A percentile compares a stretch with the other conserved stretches of the same genome.
These are phyloP conservation scores for Cacatua alba DNA, from an alignment of 2,113 vertebrate genomes.

Conservation along the genomic window DNA sequence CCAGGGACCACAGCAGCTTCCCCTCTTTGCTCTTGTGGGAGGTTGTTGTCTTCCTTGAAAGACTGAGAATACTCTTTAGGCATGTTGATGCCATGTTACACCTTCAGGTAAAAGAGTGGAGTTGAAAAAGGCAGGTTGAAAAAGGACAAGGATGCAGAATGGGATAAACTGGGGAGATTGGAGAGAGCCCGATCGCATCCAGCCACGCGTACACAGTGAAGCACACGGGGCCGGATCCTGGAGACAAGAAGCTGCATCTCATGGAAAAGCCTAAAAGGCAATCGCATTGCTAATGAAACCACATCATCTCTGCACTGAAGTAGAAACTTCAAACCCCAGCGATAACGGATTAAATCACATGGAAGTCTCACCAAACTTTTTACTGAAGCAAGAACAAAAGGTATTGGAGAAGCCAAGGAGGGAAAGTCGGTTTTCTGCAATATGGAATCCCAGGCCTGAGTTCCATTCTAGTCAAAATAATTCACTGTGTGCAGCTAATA, in stretches of 20 bases:
- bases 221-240: neutral
- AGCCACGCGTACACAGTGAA: accelerated
- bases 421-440: neutral
- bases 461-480: neutral
- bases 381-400: neutral
- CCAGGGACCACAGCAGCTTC: neutral
- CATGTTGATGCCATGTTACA: neutral
- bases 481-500: neutral
- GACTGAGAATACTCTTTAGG: neutral
- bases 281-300: neutral
- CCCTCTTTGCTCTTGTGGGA: neutral
- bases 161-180: neutral
- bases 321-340: neutral
- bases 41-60: neutral
- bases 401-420: neutral
- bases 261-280: neutral
- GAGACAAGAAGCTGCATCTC: neutral
- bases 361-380: neutral
- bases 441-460: neutral
- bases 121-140: neutral
- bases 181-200: neutral
- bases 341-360: neutral
- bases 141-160: neutral
- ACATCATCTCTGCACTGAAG: neutral
- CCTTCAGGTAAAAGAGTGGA: neutral